These are phyloP conservation scores for Phalacrocorax brasilianus DNA, from an alignment of 2,113 vertebrate genomes.

Conservation along the genomic window DNA sequence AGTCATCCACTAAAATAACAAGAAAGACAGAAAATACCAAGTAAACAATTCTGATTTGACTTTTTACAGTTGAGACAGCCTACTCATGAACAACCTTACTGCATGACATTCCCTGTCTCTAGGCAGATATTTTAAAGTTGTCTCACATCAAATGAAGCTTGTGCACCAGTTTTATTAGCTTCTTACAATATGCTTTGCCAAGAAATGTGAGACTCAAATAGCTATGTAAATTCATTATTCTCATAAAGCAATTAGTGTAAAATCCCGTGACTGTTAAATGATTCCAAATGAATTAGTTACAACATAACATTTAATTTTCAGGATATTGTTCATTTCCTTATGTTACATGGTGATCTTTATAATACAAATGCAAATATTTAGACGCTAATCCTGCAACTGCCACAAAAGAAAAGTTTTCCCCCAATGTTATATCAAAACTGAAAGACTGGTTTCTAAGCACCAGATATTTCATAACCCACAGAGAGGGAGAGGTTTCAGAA, in stretches of 20 bases:
- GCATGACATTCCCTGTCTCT: background rate
- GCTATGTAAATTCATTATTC: slow-evolving; percentile 75
- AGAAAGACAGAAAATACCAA: fast-evolving
- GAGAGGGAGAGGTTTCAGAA: background rate
- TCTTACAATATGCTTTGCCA: slow-evolving; percentile 27
- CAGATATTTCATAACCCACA: background rate
- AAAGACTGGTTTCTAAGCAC: background rate
- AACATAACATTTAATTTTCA: slow-evolving; percentile 71
- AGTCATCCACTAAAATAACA: background rate
- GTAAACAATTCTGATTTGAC: background rate
- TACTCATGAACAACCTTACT: background rate
- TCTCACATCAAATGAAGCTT: background rate
- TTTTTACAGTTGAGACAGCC: background rate
- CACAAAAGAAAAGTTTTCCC: background rate
- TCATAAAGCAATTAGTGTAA: slow-evolving; percentile 72
- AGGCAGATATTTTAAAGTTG: background rate
- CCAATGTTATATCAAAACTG: background rate
- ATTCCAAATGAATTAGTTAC: slow-evolving; percentile 73
- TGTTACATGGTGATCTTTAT: slow-evolving; percentile 49
- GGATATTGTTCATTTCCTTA: slow-evolving; percentile 66
- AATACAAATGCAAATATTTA: slow-evolving; percentile 64
- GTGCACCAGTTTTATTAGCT: slow-evolving; percentile 21
- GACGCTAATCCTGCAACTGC: background rate
- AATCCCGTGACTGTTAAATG: slow-evolving; percentile 70
- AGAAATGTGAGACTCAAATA: slow-evolving; percentile 56